phyloP scores from a whole-genome alignment of 2,888 invertebrate species.

The Orchesellides sinensis region DNA sequence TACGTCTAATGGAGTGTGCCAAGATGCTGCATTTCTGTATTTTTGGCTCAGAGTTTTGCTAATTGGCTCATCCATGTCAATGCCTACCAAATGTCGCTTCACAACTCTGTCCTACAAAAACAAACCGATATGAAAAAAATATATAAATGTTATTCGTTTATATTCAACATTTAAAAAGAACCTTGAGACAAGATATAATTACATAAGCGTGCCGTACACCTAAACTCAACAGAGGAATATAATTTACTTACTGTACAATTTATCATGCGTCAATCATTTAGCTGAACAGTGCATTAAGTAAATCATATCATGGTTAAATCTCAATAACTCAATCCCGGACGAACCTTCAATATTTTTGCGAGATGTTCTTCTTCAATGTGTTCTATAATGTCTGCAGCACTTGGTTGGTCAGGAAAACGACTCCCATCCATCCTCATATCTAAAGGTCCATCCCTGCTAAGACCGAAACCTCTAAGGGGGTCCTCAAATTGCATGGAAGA shows the following conservation, averaged over 20 bases:
- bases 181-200: no score
- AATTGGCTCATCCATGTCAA: conserved; percentile 84
- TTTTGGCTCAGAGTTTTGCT: conserved; percentile 84
- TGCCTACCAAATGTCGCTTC: conserved; percentile 90
- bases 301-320: neutral
- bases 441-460: conserved; percentile 90
- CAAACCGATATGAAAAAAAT: neutral
- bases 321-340: no score
- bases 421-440: conserved; percentile 97
- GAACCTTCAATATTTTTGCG: conserved; percentile 84
- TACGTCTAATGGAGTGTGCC: conserved; percentile 81
- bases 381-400: conserved; percentile 92
- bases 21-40: conserved; percentile 82
- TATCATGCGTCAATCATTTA: no score
- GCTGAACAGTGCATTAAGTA: neutral
- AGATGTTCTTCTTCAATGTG: conserved; percentile 87
- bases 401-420: conserved; percentile 84
- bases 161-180: no score
- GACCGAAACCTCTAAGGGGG: conserved; percentile 89
- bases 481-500: conserved; percentile 97
- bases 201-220: no score
- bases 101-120: conserved; percentile 92
- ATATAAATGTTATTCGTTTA: no score
- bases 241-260: no score
- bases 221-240: no score